These are phyloP conservation scores for Stramonita haemastoma DNA, from an alignment of 2,888 invertebrate genomes.

Conservation along the genomic window DNA sequence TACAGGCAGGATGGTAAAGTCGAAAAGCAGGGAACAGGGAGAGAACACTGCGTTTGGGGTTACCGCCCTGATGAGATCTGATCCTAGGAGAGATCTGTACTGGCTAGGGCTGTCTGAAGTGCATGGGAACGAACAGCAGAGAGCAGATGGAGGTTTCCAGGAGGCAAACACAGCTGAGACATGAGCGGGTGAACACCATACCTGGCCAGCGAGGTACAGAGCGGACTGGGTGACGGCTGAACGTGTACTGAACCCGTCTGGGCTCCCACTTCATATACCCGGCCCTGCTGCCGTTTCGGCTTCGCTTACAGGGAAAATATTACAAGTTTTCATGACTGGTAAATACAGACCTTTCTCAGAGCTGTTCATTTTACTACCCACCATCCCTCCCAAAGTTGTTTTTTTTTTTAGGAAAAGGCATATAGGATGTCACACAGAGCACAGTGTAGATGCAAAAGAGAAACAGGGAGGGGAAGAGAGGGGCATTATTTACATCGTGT, in stretches of 20 bases:
- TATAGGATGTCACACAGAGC: neutral
- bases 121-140: neutral
- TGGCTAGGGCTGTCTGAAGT: too few species aligned
- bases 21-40: too few species aligned
- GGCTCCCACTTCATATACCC: constrained; percentile 30
- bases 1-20: too few species aligned
- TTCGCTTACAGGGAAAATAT: constrained; percentile 47
- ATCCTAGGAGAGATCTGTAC: neutral
- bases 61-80: neutral
- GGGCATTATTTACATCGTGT: neutral
- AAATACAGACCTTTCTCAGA: constrained; percentile 36
- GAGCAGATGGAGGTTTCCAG: neutral
- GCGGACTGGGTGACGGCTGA: constrained; percentile 34
- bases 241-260: constrained; percentile 43
- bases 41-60: neutral
- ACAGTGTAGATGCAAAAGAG: neutral
- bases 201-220: constrained; percentile 6
- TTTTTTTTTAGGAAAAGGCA: neutral
- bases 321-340: constrained; percentile 47
- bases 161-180: neutral
- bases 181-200: constrained; percentile 29
- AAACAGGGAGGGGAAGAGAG: neutral
- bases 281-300: constrained; percentile 14
- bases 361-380: neutral
- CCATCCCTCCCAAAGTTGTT: neutral